Base-by-base conservation (phyloP, 2,113 vertebrate genomes). In the Zonotrichia leucophrys region DNA sequence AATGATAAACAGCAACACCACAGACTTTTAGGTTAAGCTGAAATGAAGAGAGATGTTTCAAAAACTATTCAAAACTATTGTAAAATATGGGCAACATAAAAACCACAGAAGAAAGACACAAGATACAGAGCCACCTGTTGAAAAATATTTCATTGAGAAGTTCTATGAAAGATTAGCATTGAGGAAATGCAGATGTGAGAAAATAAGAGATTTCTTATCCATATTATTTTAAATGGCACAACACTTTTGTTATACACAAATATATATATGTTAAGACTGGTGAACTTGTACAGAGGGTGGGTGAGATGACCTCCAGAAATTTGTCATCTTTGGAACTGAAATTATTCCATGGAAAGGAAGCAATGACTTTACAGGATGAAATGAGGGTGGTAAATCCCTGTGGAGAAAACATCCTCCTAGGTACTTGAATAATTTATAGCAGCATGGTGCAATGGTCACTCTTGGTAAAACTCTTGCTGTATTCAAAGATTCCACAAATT, bases 381-480 rank as follows among this genome's bases (percentile, higher is more conserved):
- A n/a, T 10, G 62, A 79, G 49, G 49, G 80, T 93, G 91, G 84
- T 42, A 91, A 91, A 94, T 42, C 63, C 69, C 62, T 55, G 35
- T 0, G 0, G 75, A 87, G 77, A 79, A 84, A 92, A 91, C 55
- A 89, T 49, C 62, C 79, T 84, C 42, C 58, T 11, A 58, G 42
- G 39, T 31, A 64, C 63, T 4, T 92, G 85, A 95, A 95, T 91
- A 91, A 89, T 94, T 91, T 62, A 83, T 30, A 91, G 53, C 62
- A 91, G 37, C n/a, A 89, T 47, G 84, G 88, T 79, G 70, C 66
- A 96, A 64, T 60, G 66, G 84, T 73, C 74, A 89, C 41, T 89
- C 46, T 52, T 84, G 67, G 62, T 56, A 87, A 92, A 89, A 78
- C 17, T 72, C 77, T 89, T 89, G 58, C 35, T 42, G 27, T 35